A percentile compares a stretch with the other conserved stretches of the same genome.
Conservation (phyloP, 2,888 invertebrate genomes). For the Thelaira solivaga region DNA sequence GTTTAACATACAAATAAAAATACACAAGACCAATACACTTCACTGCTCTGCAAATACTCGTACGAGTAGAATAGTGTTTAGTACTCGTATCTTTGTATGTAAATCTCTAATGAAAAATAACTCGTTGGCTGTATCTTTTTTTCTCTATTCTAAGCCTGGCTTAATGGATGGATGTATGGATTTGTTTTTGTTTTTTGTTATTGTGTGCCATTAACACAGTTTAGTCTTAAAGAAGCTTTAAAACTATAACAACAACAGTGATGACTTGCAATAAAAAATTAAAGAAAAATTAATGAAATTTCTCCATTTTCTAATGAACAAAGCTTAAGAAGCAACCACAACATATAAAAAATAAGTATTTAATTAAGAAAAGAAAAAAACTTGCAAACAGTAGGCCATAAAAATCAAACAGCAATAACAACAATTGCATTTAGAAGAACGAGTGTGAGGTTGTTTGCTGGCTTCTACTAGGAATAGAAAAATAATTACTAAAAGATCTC, state of each 20-base stretch:
- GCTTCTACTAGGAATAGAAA: neutral
- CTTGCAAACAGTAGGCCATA: slow-evolving; percentile 31
- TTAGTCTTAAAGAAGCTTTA: slow-evolving; percentile 40
- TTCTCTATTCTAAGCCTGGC: slow-evolving; percentile 1
- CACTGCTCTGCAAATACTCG: no score
- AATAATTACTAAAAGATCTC: neutral
- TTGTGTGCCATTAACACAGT: slow-evolving; percentile 59
- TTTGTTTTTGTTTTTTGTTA: slow-evolving; percentile 2
- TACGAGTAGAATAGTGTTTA: no score
- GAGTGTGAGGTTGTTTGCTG: neutral
- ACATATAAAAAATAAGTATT: no score
- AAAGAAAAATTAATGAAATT: slow-evolving; percentile 53
- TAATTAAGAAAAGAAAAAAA: slow-evolving; percentile 23
- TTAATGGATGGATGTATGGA: no score
- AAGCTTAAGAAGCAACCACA: neutral
- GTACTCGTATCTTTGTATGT: slow-evolving; percentile 6
- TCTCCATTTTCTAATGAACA: slow-evolving; percentile 33
- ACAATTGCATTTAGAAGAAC: slow-evolving; percentile 27
- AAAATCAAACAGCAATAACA: slow-evolving; percentile 35
- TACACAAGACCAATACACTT: neutral
- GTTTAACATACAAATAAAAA: slow-evolving; percentile 29
- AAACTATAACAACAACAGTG: slow-evolving; percentile 13
- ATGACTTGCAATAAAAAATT: slow-evolving; percentile 26
- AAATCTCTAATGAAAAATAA: slow-evolving; percentile 32
- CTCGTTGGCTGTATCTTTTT: slow-evolving; percentile 4